Evolutionary conservation across 1,140 invertebrate species (phyloP), one percentile per base, ranked within the genome.

Genomic region (Drosophila auraria): DNA sequence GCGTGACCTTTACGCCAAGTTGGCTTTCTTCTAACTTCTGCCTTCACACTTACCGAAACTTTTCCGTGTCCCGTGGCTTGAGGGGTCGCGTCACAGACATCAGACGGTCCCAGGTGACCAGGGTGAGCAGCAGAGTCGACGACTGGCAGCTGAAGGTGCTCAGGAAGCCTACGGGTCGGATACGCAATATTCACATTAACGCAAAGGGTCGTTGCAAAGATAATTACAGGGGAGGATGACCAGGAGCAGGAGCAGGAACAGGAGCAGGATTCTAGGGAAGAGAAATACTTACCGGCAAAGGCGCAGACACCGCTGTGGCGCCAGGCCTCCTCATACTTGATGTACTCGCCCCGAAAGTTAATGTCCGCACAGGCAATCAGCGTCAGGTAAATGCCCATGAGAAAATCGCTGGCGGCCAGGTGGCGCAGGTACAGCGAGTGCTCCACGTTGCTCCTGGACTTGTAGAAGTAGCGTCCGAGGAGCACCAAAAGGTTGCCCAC

Each of bases 381-480:
- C 36, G 96, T 93, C 62, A 96, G 93, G 86, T 96, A 96, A 23
- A 96, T 91, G 20, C 96, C 96, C 95, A 96, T 96, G 11, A 96
- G 90, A 20, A 96, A 93, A 87, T 96, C 96, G n/a, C 96, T 95
- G 50, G 95, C 89, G 0, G 95, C 95, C 63, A 96, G 93, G 87
- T 96, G 96, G 12, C 94, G 94, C 61, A 96, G 83, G 94, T 95
- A 95, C 73, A 96, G 94, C 11, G 91, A 94, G 93, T 96, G 87
- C 90, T 95, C 95, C 81, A 93, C 93, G 75, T 94, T 94, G 82
- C 87, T 92, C 44, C 93, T 87, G 7, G 91, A 89, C 20, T 93
- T 87, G 50, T 93, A 87, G 20, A 94, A 92, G 44, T 94, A 89
- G 56, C 95, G 93, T 80, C 95, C 96, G 3, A 95, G 82, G 50